A percentile compares a stretch with the other conserved stretches of the same genome.
These are phyloP conservation scores for Drepanosiphum platanoidis DNA, from an alignment of 2,888 invertebrate genomes.

Conservation along the genomic window DNA sequence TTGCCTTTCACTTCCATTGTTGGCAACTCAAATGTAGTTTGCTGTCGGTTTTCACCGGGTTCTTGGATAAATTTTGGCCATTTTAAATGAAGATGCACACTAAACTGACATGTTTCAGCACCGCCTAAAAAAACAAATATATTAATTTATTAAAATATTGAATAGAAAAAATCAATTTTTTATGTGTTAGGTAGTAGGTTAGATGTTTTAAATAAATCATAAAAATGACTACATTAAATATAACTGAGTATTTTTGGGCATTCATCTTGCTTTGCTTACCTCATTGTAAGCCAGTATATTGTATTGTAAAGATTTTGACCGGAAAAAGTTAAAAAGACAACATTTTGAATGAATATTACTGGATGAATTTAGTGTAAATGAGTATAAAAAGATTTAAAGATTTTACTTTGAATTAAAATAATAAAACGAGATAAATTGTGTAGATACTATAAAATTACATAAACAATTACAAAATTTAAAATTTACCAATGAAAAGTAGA, in stretches of 20 bases:
- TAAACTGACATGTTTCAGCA: constrained; percentile 57
- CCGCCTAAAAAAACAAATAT: constrained; percentile 42
- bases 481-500: no score
- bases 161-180: neutral
- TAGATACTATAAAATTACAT: neutral
- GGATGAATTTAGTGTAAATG: no score
- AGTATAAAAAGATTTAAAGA: no score
- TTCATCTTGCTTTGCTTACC: no score
- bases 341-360: no score
- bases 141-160: neutral
- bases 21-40: constrained; percentile 57
- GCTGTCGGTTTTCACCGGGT: constrained; percentile 59
- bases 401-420: no score
- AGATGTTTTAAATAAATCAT: neutral
- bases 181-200: neutral
- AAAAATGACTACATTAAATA: neutral
- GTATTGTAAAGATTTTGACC: no score
- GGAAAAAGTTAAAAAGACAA: no score
- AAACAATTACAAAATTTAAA: neutral
- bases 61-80: constrained; percentile 60
- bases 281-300: no score
- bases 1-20: constrained; percentile 55
- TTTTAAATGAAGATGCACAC: constrained; percentile 59
- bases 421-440: neutral
- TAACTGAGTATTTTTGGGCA: neutral